phyloP scores from a whole-genome alignment of 2,113 vertebrate species.

The Apteryx mantelli region DNA sequence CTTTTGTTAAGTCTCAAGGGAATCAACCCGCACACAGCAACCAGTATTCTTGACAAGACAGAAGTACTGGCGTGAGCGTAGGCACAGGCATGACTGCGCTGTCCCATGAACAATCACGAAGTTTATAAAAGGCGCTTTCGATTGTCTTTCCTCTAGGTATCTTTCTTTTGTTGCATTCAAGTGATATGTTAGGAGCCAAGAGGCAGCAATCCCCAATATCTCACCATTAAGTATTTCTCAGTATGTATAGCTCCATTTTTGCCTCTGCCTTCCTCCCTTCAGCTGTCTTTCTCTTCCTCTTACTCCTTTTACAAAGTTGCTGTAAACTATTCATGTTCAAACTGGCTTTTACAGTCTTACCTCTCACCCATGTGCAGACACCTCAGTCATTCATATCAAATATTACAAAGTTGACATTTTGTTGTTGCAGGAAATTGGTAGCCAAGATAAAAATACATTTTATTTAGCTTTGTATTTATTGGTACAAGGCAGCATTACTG shows the following conservation, averaged over 20 bases:
- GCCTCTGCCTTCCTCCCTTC: background rate
- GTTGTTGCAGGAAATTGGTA: background rate
- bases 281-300: background rate
- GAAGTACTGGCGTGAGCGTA: background rate
- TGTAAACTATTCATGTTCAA: background rate
- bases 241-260: background rate
- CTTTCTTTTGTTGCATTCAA: background rate
- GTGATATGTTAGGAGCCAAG: background rate
- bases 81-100: background rate
- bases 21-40: background rate
- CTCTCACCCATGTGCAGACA: background rate
- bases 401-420: background rate
- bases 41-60: rapidly evolving
- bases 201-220: background rate
- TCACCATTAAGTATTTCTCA: background rate
- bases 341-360: background rate
- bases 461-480: background rate
- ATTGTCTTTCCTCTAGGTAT: background rate
- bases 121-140: background rate
- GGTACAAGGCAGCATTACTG: background rate
- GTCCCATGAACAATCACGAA: background rate
- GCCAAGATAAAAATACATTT: background rate
- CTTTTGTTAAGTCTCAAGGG: background rate
- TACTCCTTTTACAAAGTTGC: background rate
- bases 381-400: background rate